A percentile compares a stretch with the other conserved stretches of the same genome.
phyloP scores from a whole-genome alignment of 2,888 invertebrate species.

The Chrysomela aeneicollis region DNA sequence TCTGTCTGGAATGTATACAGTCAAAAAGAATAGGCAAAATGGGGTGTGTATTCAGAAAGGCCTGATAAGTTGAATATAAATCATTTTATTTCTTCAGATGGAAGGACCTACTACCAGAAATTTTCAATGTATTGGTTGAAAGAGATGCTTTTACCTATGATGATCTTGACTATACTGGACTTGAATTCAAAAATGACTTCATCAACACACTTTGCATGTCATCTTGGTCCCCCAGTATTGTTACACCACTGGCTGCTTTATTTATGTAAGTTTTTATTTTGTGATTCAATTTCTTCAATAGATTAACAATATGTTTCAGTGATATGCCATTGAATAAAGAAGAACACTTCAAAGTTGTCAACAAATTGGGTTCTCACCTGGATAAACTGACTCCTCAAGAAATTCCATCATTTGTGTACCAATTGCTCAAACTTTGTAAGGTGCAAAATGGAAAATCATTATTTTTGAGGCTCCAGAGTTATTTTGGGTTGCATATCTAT shows the following conservation, averaged over 20 bases:
- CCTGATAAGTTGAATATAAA: not conserved
- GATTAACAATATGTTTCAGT: constrained; percentile 54
- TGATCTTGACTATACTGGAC: constrained; percentile 67
- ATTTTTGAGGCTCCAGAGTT: constrained; percentile 56
- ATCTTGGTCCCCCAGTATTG: constrained; percentile 67
- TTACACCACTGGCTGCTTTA: constrained; percentile 72
- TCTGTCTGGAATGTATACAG: constrained; percentile 66
- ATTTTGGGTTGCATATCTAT: constrained; percentile 56
- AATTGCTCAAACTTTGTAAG: constrained; percentile 68
- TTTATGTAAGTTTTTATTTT: constrained; percentile 65
- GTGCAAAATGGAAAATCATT: constrained; percentile 56
- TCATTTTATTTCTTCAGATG: constrained; percentile 62
- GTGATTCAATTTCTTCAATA: not conserved
- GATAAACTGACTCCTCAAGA: constrained; percentile 68
- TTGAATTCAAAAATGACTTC: constrained; percentile 69
- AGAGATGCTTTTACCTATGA: constrained; percentile 66
- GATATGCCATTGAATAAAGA: constrained; percentile 68
- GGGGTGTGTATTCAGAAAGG: constrained; percentile 52
- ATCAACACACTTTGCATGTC: constrained; percentile 69
- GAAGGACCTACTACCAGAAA: constrained; percentile 73
- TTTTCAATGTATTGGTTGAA: constrained; percentile 65
- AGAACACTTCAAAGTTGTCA: constrained; percentile 69
- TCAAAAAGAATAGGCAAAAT: constrained; percentile 63
- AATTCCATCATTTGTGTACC: constrained; percentile 73
- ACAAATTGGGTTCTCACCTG: constrained; percentile 69